A percentile compares a stretch with the other conserved stretches of the same genome.
Evolutionary conservation across 2,797 vertebrate genomes (phyloP).

Genomic region (Sebastes aleutianus): DNA sequence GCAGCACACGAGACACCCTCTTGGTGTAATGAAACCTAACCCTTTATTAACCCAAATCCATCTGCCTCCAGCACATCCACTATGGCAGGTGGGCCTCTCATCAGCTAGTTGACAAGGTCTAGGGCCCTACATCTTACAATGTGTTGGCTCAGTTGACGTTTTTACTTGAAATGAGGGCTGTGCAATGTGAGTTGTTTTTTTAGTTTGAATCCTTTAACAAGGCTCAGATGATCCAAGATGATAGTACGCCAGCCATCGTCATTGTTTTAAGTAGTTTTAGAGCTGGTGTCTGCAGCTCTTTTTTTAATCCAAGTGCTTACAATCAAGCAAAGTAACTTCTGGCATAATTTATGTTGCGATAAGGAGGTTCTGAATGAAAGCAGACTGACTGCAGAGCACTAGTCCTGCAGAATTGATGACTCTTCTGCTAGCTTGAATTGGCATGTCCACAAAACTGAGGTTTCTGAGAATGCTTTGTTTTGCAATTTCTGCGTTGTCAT

Average conservation of each 20-base stretch:
- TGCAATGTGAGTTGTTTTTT: neutral
- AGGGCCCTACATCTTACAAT: neutral
- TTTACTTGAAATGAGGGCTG: neutral
- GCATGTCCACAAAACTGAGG: constrained; percentile 2
- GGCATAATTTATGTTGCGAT: neutral
- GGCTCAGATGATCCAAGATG: neutral
- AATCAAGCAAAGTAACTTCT: constrained; percentile 7
- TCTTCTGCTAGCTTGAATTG: constrained; percentile 10
- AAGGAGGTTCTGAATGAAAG: neutral
- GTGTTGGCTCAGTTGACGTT: neutral
- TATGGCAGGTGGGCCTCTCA: neutral
- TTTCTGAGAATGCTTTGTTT: constrained; percentile 38
- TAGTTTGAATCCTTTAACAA: neutral
- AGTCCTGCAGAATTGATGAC: constrained; percentile 15
- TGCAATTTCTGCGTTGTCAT: constrained; percentile 1
- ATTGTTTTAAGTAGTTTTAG: neutral
- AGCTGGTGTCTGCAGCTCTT: neutral
- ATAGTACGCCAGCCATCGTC: neutral
- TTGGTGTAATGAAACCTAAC: constrained; percentile 58
- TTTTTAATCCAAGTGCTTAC: neutral
- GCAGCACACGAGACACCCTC: constrained; percentile 21
- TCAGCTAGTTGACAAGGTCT: neutral
- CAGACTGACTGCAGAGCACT: neutral
- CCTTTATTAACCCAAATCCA: constrained; percentile 54
- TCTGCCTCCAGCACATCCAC: constrained; percentile 31